These are phyloP conservation scores for Melanotaenia nigrans DNA, from an alignment of 2,797 vertebrate genomes.

Conservation along the genomic window DNA sequence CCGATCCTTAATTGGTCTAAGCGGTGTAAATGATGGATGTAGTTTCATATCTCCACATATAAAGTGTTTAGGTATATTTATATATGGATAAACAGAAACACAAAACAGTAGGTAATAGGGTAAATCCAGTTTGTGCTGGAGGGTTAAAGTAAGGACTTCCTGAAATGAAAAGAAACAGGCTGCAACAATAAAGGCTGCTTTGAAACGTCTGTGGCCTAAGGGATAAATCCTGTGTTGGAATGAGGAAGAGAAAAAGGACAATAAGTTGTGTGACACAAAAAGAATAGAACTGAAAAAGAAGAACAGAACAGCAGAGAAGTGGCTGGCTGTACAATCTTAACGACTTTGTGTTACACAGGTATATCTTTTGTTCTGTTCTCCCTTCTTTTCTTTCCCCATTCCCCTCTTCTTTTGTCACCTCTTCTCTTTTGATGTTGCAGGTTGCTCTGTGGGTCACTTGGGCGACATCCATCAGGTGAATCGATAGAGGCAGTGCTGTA, in stretches of 20 bases:
- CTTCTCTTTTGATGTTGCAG: constrained; percentile 46
- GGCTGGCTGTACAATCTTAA: constrained; percentile 1
- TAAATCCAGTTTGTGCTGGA: constrained; percentile 53
- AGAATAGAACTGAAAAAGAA: constrained; percentile 44
- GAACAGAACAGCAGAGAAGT: constrained; percentile 37
- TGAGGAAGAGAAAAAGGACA: constrained; percentile 62
- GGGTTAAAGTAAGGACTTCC: constrained; percentile 78
- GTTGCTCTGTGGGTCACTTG: constrained; percentile 55
- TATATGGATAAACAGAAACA: constrained; percentile 33
- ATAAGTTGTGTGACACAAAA: constrained; percentile 38
- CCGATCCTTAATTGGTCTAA: too few species aligned
- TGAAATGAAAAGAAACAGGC: constrained; percentile 78
- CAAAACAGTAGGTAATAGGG: constrained; percentile 57
- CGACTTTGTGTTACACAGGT: constrained; percentile 17
- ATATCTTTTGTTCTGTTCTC: constrained; percentile 12
- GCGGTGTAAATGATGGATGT: neutral
- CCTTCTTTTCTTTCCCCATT: constrained; percentile 31
- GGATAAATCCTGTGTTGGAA: constrained; percentile 66
- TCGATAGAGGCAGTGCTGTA: constrained; percentile 43
- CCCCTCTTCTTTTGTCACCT: constrained; percentile 26
- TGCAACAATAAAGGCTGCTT: constrained; percentile 75
- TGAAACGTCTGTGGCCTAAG: constrained; percentile 63
- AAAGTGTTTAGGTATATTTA: constrained; percentile 20
- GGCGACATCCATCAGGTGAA: constrained; percentile 73
- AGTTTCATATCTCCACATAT: neutral